Evolutionary conservation across 2,113 vertebrate genomes (phyloP).

Genomic region (Nanger granti): DNA sequence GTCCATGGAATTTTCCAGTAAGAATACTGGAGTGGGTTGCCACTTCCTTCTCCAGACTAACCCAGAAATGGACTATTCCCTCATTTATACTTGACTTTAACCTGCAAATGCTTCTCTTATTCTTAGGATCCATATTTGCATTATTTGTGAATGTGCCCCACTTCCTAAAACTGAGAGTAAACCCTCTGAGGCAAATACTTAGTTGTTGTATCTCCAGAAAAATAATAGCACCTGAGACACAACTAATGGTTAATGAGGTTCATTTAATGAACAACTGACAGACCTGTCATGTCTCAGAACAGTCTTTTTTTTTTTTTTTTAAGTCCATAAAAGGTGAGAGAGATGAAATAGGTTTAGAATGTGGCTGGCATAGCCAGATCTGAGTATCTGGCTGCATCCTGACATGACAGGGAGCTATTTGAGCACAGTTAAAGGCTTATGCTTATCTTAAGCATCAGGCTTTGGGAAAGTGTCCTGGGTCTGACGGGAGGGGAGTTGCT

Average conservation of each 20-base stretch:
- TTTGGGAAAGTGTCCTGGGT: background rate
- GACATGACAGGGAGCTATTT: background rate
- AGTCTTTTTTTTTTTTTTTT: background rate
- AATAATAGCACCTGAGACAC: background rate
- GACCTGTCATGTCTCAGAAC: background rate
- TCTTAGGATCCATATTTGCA: accelerated
- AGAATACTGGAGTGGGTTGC: background rate
- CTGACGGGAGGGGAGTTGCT: background rate
- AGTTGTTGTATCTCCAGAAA: background rate
- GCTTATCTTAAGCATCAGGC: background rate
- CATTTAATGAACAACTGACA: background rate
- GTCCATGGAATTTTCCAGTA: background rate
- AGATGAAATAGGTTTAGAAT: background rate
- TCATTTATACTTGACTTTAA: background rate
- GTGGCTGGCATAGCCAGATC: background rate
- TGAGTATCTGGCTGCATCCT: background rate
- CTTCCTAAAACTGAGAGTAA: background rate
- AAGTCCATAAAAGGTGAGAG: background rate
- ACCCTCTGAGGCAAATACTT: background rate
- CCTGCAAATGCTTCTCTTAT: background rate
- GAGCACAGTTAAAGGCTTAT: background rate
- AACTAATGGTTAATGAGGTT: background rate
- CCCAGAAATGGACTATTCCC: background rate
- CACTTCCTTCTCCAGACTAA: background rate
- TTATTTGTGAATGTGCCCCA: background rate